Base-by-base conservation (phyloP, 30 jellyfish, hydroid and myxozoan genomes). In the Hydra vulgaris region DNA sequence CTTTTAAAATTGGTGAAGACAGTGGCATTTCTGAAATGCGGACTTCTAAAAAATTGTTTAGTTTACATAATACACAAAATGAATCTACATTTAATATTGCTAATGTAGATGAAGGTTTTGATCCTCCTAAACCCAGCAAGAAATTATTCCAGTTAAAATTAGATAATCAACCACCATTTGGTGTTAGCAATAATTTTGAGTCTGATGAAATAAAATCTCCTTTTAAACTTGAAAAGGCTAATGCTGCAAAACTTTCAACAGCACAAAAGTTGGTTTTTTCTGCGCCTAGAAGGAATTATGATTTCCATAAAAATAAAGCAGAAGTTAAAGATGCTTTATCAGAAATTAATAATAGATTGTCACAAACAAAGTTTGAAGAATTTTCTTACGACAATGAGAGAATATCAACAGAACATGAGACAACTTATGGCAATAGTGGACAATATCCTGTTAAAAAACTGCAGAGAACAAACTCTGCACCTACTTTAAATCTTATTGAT, bases 1-100 rank as follows among this genome's bases (percentile, higher is more conserved):
- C 81, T 17, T 78, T 78, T 78, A 74, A 78, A 53, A 78, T 78
- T 61, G 85, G 85, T 78, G 85, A 78, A 54, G 85, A 78, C n/a
- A 76, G 40, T 23, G 54, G n/a, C 23, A 18, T 52, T 66, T 81
- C 54, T 78, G 77, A 74, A 8, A 5, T 61, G 18, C 26, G 79
- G 18, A 78, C 85, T 53, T 53, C 79, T 21, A 78, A 54, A 55
- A 78, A 61, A n/a, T 54, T 52, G 22, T 78, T 52, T 78, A 40
- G 12, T 40, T 40, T 40, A 12, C 61, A 40, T 3, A 40, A 40
- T 12, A 21, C 76, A 19, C 76, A 61, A 53, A 61, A 75, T 75
- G 83, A 75, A 75, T 52, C 85, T 21, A 53, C 85, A 16, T 78
- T 78, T 78, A 74, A 78, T 21, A 78, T 78, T 61, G 85, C 79